phyloP scores from a whole-genome alignment of 1,140 invertebrate genomes.

The Drosophila ambigua region DNA sequence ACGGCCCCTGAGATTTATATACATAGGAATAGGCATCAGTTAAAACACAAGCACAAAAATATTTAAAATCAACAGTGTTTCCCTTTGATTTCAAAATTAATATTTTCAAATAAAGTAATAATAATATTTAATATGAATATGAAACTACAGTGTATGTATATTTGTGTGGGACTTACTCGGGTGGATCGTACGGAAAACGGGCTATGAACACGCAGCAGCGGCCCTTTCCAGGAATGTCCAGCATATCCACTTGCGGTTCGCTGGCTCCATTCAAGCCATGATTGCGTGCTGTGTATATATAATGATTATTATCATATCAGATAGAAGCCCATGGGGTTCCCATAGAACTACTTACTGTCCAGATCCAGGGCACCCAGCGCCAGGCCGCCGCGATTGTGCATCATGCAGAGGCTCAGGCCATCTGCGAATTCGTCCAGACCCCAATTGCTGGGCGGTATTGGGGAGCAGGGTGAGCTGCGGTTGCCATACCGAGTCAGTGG shows the following conservation, averaged over 20 bases:
- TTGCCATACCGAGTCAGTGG: conserved; percentile 86
- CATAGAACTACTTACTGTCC: conserved; percentile 84
- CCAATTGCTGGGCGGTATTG: conserved; percentile 85
- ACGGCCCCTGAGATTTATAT: too few species aligned
- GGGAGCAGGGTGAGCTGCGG: conserved; percentile 87
- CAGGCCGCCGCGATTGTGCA: conserved; percentile 86
- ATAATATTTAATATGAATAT: too few species aligned
- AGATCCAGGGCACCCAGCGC: conserved; percentile 85
- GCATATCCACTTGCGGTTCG: conserved; percentile 91
- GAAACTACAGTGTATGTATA: not conserved
- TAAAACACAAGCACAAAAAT: too few species aligned
- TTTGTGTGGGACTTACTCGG: conserved; percentile 84
- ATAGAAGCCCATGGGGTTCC: too few species aligned
- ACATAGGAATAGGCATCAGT: too few species aligned
- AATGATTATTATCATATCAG: not conserved
- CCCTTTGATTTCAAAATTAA: too few species aligned
- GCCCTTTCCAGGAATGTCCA: conserved; percentile 96
- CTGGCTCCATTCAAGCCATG: conserved; percentile 75
- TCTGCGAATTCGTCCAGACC: conserved; percentile 88
- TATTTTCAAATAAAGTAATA: too few species aligned
- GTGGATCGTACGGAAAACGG: conserved; percentile 97
- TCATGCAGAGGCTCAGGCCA: conserved; percentile 85
- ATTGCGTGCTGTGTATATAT: conserved; percentile 57
- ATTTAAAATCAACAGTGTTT: too few species aligned
- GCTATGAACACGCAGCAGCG: conserved; percentile 96